Percentiles rank a stretch among this genome's conserved stretches.
Conservation (phyloP, 2,888 invertebrate species). For the Watsonalla binaria region DNA sequence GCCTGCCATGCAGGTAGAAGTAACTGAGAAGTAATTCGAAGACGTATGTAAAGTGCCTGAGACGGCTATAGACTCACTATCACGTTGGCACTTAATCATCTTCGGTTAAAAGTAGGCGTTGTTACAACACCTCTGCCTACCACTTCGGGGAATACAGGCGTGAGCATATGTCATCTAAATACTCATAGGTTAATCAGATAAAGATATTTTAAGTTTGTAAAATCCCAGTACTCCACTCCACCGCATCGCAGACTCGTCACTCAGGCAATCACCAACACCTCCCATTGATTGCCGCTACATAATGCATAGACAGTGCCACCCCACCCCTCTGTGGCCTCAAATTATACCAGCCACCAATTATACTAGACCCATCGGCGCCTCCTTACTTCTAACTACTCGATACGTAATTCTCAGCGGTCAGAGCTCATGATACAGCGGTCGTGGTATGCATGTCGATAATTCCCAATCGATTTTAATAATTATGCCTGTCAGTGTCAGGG, state of each 20-base stretch:
- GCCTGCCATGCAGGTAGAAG: too few relatives aligned
- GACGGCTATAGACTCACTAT: too few relatives aligned
- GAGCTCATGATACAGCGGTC: slow-evolving; percentile 30
- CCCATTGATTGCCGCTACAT: slow-evolving; percentile 74
- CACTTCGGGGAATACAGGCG: too few relatives aligned
- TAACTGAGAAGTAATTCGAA: too few relatives aligned
- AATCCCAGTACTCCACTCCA: slow-evolving; percentile 28
- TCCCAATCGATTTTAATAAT: slow-evolving; percentile 66
- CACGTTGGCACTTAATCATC: too few relatives aligned
- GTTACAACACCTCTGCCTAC: too few relatives aligned
- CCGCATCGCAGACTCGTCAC: slow-evolving; percentile 26
- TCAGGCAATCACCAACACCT: slow-evolving; percentile 66
- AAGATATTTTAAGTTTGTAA: not conserved
- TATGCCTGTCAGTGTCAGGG: slow-evolving; percentile 32
- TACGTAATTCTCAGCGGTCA: slow-evolving; percentile 2
- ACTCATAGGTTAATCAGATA: too few relatives aligned
- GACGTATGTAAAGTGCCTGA: too few relatives aligned
- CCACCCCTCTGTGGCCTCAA: slow-evolving; percentile 37
- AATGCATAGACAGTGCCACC: slow-evolving; percentile 58
- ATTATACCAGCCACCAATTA: slow-evolving; percentile 41
- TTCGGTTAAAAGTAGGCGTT: too few relatives aligned
- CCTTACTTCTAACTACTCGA: not conserved
- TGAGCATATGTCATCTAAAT: too few relatives aligned
- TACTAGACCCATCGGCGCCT: slow-evolving; percentile 20
- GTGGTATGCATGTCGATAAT: slow-evolving; percentile 50